These are phyloP conservation scores for Pteropus alecto DNA, from an alignment of 2,113 vertebrate genomes.

Conservation along the genomic window DNA sequence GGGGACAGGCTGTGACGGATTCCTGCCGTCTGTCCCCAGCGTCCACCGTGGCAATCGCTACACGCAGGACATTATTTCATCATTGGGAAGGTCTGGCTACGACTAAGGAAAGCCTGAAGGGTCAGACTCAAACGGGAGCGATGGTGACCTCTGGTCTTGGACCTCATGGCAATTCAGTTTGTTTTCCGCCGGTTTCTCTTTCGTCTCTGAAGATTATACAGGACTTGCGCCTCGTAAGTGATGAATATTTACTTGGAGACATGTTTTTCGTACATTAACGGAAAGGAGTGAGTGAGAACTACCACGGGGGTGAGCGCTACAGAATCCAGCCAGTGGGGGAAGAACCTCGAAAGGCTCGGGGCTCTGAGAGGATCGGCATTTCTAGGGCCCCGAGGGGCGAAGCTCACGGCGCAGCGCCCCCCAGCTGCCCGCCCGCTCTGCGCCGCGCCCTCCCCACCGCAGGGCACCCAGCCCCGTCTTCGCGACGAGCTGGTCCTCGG, in stretches of 20 bases:
- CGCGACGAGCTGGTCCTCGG: neutral
- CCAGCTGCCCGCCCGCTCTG: no score
- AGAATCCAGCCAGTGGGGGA: neutral
- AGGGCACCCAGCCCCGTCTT: neutral
- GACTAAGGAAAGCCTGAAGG: neutral
- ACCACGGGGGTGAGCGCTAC: neutral
- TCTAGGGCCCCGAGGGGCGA: neutral
- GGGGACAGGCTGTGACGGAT: accelerated
- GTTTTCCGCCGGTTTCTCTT: neutral
- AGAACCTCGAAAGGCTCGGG: neutral
- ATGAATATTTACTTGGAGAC: neutral
- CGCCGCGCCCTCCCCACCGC: no score
- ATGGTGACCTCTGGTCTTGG: neutral
- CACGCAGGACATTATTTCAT: neutral
- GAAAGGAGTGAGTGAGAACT: neutral
- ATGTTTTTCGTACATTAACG: neutral
- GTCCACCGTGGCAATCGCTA: neutral
- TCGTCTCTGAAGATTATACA: neutral
- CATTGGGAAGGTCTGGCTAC: neutral
- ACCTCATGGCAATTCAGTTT: neutral
- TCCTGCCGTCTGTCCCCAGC: neutral
- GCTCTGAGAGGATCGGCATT: neutral
- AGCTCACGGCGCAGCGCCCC: no score
- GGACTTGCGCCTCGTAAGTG: neutral
- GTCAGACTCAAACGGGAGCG: neutral